These are phyloP conservation scores for Macrobrachium rosenbergii DNA, from an alignment of 1,140 invertebrate genomes.

Conservation along the genomic window DNA sequence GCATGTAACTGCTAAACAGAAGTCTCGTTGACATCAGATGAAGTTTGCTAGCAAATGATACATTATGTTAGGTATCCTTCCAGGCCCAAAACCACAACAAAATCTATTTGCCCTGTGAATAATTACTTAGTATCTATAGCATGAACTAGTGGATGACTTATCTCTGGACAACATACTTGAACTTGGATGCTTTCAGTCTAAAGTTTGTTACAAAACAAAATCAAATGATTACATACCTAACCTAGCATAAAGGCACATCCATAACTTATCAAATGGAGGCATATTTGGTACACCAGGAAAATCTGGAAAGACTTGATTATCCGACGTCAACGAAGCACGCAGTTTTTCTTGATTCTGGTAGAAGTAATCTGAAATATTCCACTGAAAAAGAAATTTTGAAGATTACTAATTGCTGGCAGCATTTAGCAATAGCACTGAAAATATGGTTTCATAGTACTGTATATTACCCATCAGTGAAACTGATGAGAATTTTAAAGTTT, in stretches of 20 bases:
- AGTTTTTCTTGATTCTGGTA: conserved; percentile 95
- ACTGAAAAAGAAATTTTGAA: conserved; percentile 75
- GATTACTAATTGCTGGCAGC: conserved; percentile 16
- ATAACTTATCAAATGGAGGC: conserved; percentile 91
- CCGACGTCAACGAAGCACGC: conserved; percentile 78
- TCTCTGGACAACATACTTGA: no score
- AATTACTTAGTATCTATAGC: no score
- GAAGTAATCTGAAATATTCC: conserved; percentile 98
- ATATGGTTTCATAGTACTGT: conserved; percentile 28
- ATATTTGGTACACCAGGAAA: conserved; percentile 87
- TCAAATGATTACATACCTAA: conserved; percentile 75
- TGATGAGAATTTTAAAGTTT: not conserved
- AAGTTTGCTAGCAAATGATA: no score
- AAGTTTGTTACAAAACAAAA: conserved; percentile 30
- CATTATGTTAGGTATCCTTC: no score
- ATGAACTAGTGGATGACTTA: no score
- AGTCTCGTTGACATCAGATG: no score
- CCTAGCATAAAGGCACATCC: conserved; percentile 94
- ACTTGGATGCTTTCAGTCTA: not conserved
- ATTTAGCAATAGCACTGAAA: conserved; percentile 19
- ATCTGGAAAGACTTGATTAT: conserved; percentile 81
- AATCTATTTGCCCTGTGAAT: no score
- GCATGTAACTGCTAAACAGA: no score
- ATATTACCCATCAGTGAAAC: no score
- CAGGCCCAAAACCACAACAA: no score